Evolutionary conservation across 2,113 vertebrate species (phyloP), one percentile per base, ranked within the genome.

Genomic region (Nymphicus hollandicus): DNA sequence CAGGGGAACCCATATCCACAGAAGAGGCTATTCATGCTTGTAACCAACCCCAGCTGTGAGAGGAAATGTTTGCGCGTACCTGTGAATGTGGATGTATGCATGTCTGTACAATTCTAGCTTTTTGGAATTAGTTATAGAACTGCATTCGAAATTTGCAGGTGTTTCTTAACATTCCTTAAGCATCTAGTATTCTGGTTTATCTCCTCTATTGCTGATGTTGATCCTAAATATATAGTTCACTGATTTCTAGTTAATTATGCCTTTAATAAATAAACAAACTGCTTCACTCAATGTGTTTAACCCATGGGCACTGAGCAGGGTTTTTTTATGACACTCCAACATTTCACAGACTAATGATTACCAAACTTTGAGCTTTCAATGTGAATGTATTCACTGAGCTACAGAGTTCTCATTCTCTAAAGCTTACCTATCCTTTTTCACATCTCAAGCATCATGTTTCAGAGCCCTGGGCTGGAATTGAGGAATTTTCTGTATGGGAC

Each of bases 61-160:
- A 29, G 39, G 43, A 71, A 64, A 46, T 5, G 29, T 6, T 5
- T 31, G 37, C 0, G 0, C 9, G 28, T 13, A 31, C 44, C 28
- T 46, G 24, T 19, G 50, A 60, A 41, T 2, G 28, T 8, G 9
- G 20, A 11, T 6, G 8, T 22, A 24, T 12, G 20, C 16, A 4
- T 5, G 11, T 18, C 56, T 33, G 20, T 7, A 24, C 22, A 24
- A 52, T 41, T 60, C 19, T 7, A 69, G 31, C n/a, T 28, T 35
- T n/a, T 6, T 37, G 29, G 20, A 64, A 35, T 41, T 44, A 49
- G 60, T 68, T 64, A 41, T 3, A 63, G 33, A 69, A 39, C 27
- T 24, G 14, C n/a, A 53, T 58, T 58, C 70, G 37, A 81, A 76
- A 53, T 53, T 22, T 47, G n/a, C 37, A 41, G 37, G 43, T 58